Evolutionary conservation across 2,888 invertebrate genomes (phyloP), one percentile per base, ranked within the genome.

Genomic region (Drosophila prolongata): DNA sequence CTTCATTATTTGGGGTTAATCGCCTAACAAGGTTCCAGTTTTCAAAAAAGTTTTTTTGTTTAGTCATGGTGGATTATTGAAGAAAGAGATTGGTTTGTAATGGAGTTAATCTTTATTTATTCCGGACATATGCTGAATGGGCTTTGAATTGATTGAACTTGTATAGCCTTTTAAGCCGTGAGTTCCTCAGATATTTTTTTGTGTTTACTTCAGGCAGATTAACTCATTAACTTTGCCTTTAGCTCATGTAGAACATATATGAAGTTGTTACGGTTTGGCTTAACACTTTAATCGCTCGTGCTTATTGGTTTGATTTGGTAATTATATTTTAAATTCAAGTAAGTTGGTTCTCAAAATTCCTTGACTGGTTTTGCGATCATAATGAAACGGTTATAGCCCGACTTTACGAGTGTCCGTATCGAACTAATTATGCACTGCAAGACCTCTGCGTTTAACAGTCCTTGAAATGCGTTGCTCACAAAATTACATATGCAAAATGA

Each of bases 401-500:
- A 13, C 19, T 49, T 16, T 49, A 35, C 35, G 49, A 35, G 40
- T 53, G 8, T 14, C 61, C 67, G 79, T 66, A 55, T 34, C 49
- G 38, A 58, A 57, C 69, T 67, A 69, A 67, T 67, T 67, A 57
- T 49, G 70, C 35, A 24, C 37, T 14, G 30, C 42, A 76, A 70
- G 49, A 71, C n/a, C 34, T n/a, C 16, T 16, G 69, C 56, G 14
- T 66, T 68, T 68, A 66, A 66, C 56, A 83, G 84, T 88, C 89
- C 83, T 83, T 83, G 87, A 69, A 60, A 50, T 73, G 55, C 46
- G 24, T 58, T 55, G 38, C 60, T 50, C 47, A 47, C 59, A 58
- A 79, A 86, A 88, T 88, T 87, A 78, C 72, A 88, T 84, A 88
- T 88, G 89, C 89, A 80, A 78, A 80, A 75, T 69, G 59, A 40